A percentile compares a stretch with the other conserved stretches of the same genome.
Evolutionary conservation across 2,888 invertebrate genomes (phyloP).

Genomic region (Octodonta nipae): DNA sequence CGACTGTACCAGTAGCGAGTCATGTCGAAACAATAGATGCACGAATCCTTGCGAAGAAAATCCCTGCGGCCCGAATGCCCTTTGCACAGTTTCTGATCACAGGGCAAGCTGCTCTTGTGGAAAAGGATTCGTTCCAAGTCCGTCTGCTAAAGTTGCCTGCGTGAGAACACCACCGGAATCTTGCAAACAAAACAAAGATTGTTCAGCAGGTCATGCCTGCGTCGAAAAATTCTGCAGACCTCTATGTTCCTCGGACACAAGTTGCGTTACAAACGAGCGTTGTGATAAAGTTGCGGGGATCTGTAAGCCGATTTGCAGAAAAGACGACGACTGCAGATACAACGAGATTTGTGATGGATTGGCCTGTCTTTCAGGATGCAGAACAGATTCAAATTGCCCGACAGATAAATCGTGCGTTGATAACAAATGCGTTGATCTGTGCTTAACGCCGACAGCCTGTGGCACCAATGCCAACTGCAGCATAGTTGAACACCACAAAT

Average conservation of each 20-base stretch:
- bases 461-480: constrained; percentile 70
- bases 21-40: constrained; percentile 69
- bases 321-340: constrained; percentile 73
- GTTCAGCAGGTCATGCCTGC: constrained; percentile 49
- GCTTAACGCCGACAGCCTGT: constrained; percentile 62
- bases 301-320: constrained; percentile 70
- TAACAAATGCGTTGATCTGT: constrained; percentile 67
- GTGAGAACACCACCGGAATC: constrained; percentile 62
- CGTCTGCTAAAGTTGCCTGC: constrained; percentile 77
- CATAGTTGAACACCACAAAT: constrained; percentile 55
- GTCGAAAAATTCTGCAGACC: constrained; percentile 61
- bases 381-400: constrained; percentile 65
- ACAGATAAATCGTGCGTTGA: constrained; percentile 57
- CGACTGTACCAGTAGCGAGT: constrained; percentile 73
- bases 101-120: constrained; percentile 70
- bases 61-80: constrained; percentile 76
- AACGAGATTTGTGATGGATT: constrained; percentile 77
- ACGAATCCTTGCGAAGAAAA: constrained; percentile 61
- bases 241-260: constrained; percentile 59
- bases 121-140: constrained; percentile 69
- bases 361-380: constrained; percentile 67
- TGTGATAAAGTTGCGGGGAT: constrained; percentile 56
- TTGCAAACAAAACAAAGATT: constrained; percentile 68
- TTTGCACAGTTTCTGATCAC: constrained; percentile 67
- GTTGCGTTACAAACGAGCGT: constrained; percentile 72